These are phyloP conservation scores for Homarus gammarus DNA, from an alignment of 2,888 invertebrate genomes.

Conservation along the genomic window DNA sequence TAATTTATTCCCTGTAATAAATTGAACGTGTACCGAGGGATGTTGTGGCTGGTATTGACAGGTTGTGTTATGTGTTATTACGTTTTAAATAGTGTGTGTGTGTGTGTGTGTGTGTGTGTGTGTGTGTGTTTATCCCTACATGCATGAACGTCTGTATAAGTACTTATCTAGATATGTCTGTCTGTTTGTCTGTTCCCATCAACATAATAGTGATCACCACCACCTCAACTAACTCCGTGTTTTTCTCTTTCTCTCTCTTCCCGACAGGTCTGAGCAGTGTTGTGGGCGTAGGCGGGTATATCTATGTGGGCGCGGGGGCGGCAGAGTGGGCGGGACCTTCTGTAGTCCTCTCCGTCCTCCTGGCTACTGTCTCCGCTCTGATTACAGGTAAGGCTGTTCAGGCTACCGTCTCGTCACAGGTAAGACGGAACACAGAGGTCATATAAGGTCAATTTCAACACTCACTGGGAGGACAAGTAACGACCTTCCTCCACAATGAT, in stretches of 20 bases:
- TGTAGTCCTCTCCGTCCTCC: conserved; percentile 35
- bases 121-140: conserved; percentile 23
- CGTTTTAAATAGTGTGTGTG: no score
- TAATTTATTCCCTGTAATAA: no score
- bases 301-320: conserved; percentile 43
- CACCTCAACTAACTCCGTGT: neutral
- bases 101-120: neutral
- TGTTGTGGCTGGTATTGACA: no score
- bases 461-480: no score
- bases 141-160: conserved; percentile 1
- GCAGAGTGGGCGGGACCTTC: conserved; percentile 54
- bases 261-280: conserved; percentile 38
- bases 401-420: neutral
- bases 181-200: conserved; percentile 4
- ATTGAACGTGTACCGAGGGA: no score
- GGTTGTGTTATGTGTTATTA: no score
- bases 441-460: no score
- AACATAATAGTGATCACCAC: neutral
- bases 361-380: conserved; percentile 38
- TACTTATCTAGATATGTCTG: conserved; percentile 16
- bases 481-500: no score
- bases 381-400: conserved; percentile 13
- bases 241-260: no score
- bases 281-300: conserved; percentile 45
- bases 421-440: neutral